phyloP scores from a whole-genome alignment of 2,797 vertebrate genomes.

The Pseudochaenichthys georgianus region DNA sequence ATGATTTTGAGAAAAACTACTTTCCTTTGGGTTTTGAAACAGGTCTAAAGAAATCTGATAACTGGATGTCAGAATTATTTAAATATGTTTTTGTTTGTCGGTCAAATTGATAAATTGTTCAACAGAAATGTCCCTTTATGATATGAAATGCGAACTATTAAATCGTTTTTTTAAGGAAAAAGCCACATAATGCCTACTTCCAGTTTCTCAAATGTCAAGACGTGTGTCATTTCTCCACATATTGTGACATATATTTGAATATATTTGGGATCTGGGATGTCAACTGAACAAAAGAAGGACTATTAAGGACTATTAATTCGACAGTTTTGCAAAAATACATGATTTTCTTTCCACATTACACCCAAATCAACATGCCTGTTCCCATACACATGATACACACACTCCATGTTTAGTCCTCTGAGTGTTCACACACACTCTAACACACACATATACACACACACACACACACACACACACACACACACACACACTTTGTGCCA shows the following conservation, averaged over 20 bases:
- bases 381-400: constrained; percentile 53
- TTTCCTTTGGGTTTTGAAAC: too few relatives aligned
- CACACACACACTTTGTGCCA: constrained; percentile 43
- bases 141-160: background rate
- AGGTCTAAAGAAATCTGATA: too few relatives aligned
- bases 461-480: constrained; percentile 15
- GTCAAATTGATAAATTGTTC: too few relatives aligned
- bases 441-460: constrained; percentile 18
- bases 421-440: constrained; percentile 18
- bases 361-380: constrained; percentile 9
- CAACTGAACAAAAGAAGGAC: background rate
- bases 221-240: background rate
- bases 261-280: background rate
- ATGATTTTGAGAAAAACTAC: background rate
- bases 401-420: constrained; percentile 41
- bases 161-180: too few relatives aligned
- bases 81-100: too few relatives aligned
- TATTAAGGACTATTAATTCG: background rate
- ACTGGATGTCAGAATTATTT: too few relatives aligned
- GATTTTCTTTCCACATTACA: background rate
- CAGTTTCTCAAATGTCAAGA: background rate
- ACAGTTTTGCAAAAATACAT: background rate
- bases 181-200: too few relatives aligned
- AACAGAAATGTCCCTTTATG: too few relatives aligned
- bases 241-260: background rate